Percentiles rank a stretch among this genome's conserved stretches.
These are phyloP conservation scores for Pyrocoelia pectoralis DNA, from an alignment of 2,888 invertebrate genomes.

Conservation along the genomic window DNA sequence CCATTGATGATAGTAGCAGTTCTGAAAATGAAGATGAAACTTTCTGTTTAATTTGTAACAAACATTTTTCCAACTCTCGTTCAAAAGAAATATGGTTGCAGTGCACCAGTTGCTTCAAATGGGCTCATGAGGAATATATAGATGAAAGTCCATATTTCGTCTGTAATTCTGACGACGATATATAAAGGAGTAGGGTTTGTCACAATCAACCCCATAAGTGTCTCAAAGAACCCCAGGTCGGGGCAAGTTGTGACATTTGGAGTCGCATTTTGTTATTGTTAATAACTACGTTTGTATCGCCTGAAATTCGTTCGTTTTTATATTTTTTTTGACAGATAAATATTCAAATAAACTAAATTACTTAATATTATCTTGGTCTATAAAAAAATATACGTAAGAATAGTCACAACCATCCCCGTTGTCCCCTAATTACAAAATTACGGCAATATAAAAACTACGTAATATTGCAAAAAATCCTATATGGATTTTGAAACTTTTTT, in stretches of 20 bases:
- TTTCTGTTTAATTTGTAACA: no score
- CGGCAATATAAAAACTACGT: no score
- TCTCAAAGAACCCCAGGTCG: background rate
- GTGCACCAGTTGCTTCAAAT: background rate
- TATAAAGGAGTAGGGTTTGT: background rate
- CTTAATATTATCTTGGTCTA: background rate
- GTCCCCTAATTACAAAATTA: no score
- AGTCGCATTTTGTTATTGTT: background rate
- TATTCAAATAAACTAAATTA: background rate
- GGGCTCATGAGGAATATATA: background rate
- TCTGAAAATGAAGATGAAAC: background rate
- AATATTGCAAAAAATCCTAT: no score
- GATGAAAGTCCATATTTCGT: background rate
- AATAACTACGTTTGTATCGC: background rate
- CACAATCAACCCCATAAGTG: background rate
- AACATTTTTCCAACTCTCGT: background rate
- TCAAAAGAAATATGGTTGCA: background rate
- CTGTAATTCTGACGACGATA: slow-evolving; percentile 2
- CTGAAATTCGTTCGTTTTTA: background rate
- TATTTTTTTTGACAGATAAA: background rate
- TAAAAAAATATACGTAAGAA: background rate
- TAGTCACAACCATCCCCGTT: background rate
- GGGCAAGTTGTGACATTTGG: background rate
- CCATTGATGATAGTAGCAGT: background rate
- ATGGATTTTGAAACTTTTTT: no score